Evolutionary conservation across 1,140 invertebrate species (phyloP), one percentile per base, ranked within the genome.

Genomic region (Sitophilus oryzae): DNA sequence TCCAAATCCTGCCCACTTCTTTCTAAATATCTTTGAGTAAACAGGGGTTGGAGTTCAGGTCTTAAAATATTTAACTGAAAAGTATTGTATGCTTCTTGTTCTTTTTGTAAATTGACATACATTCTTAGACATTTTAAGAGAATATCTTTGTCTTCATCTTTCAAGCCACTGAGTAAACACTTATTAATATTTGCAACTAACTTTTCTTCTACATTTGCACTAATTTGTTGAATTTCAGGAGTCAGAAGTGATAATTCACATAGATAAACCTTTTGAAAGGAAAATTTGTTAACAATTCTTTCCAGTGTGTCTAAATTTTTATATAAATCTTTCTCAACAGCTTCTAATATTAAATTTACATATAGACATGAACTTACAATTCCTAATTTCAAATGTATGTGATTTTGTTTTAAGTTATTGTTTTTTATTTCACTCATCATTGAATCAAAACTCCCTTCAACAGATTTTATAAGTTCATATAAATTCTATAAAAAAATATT

Each of bases 201-300:
- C 49, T 77, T 74, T 6, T 70, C 68, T 51, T 80, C 77, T 10
- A 84, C 68, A 56, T 79, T 68, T 41, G 71, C 66, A 44, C 74
- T 66, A 5, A 74, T 66, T 10, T 66, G 49, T 52, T 75, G 50
- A 47, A 55, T 58, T 42, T 77, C 55, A 77, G 73, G 14, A 74
- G 72, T 10, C 66, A 52, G 49, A 68, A 76, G 1, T 83, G 71
- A 55, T 77, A 73, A 44, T 65, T 70, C 63, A 79, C 78, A 72
- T 82, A 87, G 62, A 82, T 84, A 36, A 76, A 79, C 30, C 81
- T 77, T 61, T 85, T 82, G 70, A 85, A 91, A 68, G 83, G 85
- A 19, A 89, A 62, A 69, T 49, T 67, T 66, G 45, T 61, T 60
- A 0, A 67, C 61, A 15, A 61, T 51, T 40, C 63, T 49, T 66